Percentiles rank a stretch among this genome's conserved stretches.
phyloP scores from a whole-genome alignment of 2,113 vertebrate genomes.

The Psilopsiagon aymara region DNA sequence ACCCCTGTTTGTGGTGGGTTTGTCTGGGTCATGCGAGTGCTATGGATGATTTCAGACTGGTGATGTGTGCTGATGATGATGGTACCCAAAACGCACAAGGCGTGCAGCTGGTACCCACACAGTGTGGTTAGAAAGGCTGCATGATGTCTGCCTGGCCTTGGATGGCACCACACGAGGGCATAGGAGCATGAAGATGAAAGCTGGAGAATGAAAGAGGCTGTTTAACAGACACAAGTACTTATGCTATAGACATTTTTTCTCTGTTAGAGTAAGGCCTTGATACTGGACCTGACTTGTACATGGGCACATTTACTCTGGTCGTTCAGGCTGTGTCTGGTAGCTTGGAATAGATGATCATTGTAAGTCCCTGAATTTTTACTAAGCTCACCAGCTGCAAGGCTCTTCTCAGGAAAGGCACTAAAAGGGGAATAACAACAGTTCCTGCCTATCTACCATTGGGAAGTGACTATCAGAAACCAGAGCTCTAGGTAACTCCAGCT shows the following conservation, averaged over 20 bases:
- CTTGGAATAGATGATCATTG: not conserved
- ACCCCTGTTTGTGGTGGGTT: not conserved
- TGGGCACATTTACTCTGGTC: not conserved
- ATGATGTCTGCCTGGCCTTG: not conserved
- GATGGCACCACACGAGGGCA: not conserved
- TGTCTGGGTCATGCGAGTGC: accelerated
- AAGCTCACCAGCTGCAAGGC: not conserved
- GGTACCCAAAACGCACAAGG: accelerated
- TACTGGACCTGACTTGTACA: not conserved
- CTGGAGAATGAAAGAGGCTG: not conserved
- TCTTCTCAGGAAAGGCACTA: not conserved
- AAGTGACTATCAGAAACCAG: not conserved
- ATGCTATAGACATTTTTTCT: not conserved
- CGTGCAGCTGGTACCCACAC: not conserved
- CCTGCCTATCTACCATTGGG: not conserved
- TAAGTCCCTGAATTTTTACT: not conserved
- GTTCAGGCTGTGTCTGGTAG: slow-evolving; percentile 6
- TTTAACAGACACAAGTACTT: not conserved
- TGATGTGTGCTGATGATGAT: accelerated
- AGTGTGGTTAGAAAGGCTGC: not conserved
- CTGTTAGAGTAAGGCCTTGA: not conserved
- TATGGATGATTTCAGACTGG: accelerated
- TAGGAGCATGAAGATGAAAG: not conserved
- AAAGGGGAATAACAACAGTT: not conserved
- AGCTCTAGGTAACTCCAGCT: not conserved